Conservation (phyloP, 2,888 invertebrate species). For the Gortyna flavago region DNA sequence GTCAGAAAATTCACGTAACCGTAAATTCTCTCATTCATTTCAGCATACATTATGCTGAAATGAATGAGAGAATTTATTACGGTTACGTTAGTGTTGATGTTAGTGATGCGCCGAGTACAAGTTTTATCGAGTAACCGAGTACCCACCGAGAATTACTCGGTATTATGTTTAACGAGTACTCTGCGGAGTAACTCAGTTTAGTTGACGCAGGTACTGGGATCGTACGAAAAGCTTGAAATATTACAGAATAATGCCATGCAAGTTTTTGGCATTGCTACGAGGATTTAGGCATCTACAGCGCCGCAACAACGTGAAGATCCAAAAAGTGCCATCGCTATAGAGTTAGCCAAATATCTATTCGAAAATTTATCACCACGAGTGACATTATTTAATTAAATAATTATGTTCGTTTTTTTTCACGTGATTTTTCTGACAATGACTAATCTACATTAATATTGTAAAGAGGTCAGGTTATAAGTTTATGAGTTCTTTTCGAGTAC, state of each 20-base stretch:
- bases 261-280: not conserved
- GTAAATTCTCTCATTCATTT: too few relatives aligned
- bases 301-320: not conserved
- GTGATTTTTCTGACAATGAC: too few relatives aligned
- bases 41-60: too few relatives aligned
- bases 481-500: too few relatives aligned
- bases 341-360: not conserved
- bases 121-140: not conserved
- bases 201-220: not conserved
- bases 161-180: not conserved
- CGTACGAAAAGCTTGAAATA: not conserved
- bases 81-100: too few relatives aligned
- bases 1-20: too few relatives aligned
- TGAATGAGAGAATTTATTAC: not conserved
- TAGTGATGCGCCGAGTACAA: not conserved
- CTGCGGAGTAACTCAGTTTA: not conserved
- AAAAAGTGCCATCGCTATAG: not conserved
- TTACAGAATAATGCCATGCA: not conserved
- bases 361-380: not conserved
- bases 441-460: not conserved
- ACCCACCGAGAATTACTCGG: not conserved
- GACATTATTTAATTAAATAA: not conserved
- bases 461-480: too few relatives aligned
- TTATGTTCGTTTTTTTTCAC: too few relatives aligned
- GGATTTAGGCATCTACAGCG: not conserved